Percentiles rank a stretch among this genome's conserved stretches.
phyloP scores from a whole-genome alignment of 1,140 invertebrate species.

The Drosophila biarmipes region DNA sequence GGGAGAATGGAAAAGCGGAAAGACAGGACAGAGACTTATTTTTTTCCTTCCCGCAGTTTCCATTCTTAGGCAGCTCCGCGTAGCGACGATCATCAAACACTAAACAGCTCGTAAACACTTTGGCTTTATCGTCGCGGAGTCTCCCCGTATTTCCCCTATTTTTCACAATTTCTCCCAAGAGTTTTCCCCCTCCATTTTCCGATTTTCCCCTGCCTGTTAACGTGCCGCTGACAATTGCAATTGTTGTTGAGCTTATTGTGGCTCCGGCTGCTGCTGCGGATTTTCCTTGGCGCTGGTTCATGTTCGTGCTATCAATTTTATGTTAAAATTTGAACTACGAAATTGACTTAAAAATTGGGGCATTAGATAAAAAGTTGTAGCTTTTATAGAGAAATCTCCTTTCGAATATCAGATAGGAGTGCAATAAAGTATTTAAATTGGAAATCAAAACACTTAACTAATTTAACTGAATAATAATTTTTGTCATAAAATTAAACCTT shows the following conservation, averaged over 20 bases:
- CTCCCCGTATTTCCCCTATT: constrained; percentile 8
- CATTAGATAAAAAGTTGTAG: neutral
- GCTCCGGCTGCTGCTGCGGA: constrained; percentile 29
- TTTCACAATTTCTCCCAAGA: neutral
- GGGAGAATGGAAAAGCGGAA: constrained; percentile 5
- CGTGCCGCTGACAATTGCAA: constrained; percentile 70
- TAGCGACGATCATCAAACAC: constrained; percentile 53
- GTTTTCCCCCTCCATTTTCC: neutral
- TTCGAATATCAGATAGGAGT: neutral
- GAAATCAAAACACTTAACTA: too few relatives aligned
- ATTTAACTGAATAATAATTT: too few relatives aligned
- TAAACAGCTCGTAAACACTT: constrained; percentile 82
- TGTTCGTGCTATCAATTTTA: constrained; percentile 59
- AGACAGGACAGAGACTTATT: constrained; percentile 13
- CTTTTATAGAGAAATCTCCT: neutral
- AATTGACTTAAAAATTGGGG: constrained; percentile 1
- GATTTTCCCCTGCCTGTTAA: constrained; percentile 50
- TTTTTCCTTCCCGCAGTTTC: neutral
- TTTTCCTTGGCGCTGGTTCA: constrained; percentile 38
- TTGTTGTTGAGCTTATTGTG: constrained; percentile 50
- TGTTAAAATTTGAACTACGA: constrained; percentile 63
- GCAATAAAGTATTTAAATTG: neutral
- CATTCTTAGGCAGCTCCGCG: constrained; percentile 1
- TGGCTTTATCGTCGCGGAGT: constrained; percentile 58
- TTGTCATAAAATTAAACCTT: too few relatives aligned